These are phyloP conservation scores for Pogonocichla stellata DNA, from an alignment of 2,113 vertebrate genomes.

Conservation along the genomic window DNA sequence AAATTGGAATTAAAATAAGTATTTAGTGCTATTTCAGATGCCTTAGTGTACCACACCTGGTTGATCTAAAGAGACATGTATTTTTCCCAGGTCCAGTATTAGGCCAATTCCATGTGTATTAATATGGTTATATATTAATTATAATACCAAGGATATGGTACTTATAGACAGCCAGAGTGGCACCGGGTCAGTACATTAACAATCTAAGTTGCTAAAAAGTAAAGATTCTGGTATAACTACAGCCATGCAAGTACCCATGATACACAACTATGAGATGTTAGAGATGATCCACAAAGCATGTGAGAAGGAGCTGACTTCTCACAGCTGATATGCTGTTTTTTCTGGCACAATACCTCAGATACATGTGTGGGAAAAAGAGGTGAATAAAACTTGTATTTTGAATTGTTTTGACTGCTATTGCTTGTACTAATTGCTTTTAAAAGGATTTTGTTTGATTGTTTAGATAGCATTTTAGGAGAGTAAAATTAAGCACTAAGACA, in stretches of 20 bases:
- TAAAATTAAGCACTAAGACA: not conserved
- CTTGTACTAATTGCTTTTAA: conserved; percentile 6
- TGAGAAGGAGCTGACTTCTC: not conserved
- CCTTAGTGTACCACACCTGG: not conserved
- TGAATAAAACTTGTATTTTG: not conserved
- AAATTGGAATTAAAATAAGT: not conserved
- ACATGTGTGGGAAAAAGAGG: not conserved
- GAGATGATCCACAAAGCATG: not conserved
- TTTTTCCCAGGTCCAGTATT: not conserved
- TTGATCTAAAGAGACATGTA: not conserved
- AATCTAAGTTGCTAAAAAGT: not conserved
- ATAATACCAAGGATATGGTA: not conserved
- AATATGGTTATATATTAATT: not conserved
- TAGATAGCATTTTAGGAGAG: not conserved
- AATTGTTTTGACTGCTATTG: not conserved
- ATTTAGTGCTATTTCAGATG: not conserved
- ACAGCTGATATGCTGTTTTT: not conserved
- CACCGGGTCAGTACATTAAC: not conserved
- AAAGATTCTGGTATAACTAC: not conserved
- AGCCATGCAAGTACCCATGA: not conserved
- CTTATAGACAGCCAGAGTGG: not conserved
- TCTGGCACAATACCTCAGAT: not conserved
- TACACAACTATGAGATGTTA: not conserved
- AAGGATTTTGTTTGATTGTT: conserved; percentile 20
- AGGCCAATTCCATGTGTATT: not conserved